Evolutionary conservation across 2,888 invertebrate genomes (phyloP).

Genomic region (Osmoderma eremita): DNA sequence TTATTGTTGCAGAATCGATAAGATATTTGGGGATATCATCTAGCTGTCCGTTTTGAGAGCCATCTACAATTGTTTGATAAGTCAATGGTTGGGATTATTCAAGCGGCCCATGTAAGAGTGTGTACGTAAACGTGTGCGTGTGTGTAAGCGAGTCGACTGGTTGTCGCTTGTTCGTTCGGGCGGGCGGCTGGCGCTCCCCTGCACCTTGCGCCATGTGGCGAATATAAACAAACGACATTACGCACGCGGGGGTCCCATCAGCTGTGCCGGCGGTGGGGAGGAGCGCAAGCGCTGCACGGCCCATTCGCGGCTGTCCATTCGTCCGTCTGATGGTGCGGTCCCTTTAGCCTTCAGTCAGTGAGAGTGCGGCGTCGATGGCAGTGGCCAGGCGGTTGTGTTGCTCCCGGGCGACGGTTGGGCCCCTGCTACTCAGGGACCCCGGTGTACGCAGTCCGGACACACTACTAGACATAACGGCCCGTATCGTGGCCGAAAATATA

Average conservation of each 20-base stretch:
- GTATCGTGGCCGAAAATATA: slow-evolving; percentile 84
- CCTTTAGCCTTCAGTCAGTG: slow-evolving; percentile 59
- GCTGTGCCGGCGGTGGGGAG: slow-evolving; percentile 58
- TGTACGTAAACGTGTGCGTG: slow-evolving; percentile 28
- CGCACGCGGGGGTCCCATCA: slow-evolving; percentile 64
- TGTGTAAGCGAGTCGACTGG: slow-evolving; percentile 39
- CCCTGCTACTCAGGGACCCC: slow-evolving; percentile 56
- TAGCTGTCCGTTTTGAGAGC: too few species aligned
- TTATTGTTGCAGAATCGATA: too few species aligned
- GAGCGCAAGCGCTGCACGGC: slow-evolving; percentile 35
- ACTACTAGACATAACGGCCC: slow-evolving; percentile 83
- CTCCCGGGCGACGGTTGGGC: slow-evolving; percentile 60
- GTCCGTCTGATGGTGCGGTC: slow-evolving; percentile 34
- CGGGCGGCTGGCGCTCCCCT: slow-evolving; percentile 54
- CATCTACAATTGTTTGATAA: slow-evolving; percentile 39
- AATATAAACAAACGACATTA: slow-evolving; percentile 67
- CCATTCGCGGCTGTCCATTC: slow-evolving; percentile 26
- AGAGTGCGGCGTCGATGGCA: slow-evolving; percentile 62
- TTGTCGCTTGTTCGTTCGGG: slow-evolving; percentile 33
- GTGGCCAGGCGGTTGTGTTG: slow-evolving; percentile 65
- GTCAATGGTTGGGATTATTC: slow-evolving; percentile 42
- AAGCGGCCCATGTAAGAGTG: slow-evolving; percentile 37
- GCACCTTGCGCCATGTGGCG: slow-evolving; percentile 66
- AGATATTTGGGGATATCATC: too few species aligned
- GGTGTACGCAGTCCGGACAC: slow-evolving; percentile 71